Conservation (phyloP, 2,888 invertebrate genomes). For the Melanostoma scalare region DNA sequence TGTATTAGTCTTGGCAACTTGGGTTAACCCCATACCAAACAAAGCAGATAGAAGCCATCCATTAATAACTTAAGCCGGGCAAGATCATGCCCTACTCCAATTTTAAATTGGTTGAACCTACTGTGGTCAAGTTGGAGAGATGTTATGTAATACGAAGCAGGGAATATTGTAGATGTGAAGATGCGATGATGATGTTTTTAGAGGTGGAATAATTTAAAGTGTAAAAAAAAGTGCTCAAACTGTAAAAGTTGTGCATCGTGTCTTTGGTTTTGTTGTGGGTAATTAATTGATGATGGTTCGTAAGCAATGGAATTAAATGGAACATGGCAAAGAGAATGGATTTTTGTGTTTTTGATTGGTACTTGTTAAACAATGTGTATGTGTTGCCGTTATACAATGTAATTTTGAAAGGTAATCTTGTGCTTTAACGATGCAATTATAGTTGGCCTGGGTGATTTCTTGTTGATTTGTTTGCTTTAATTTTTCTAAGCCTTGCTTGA, state of each 20-base stretch:
- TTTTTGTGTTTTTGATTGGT: conserved; percentile 19
- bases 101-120: too few relatives aligned
- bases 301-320: not conserved
- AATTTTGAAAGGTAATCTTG: conserved; percentile 3
- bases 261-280: not conserved
- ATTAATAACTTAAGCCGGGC: not conserved
- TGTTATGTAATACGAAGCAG: conserved; percentile 25
- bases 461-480: too few relatives aligned
- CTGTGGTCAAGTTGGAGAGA: conserved; percentile 14
- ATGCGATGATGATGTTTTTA: conserved; percentile 13
- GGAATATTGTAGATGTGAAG: conserved; percentile 4
- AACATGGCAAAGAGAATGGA: conserved; percentile 9
- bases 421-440: not conserved
- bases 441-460: too few relatives aligned
- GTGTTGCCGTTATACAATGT: not conserved
- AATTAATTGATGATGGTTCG: not conserved
- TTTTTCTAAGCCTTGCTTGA: too few relatives aligned
- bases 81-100: too few relatives aligned
- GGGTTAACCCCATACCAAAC: not conserved
- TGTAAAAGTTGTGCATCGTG: conserved; percentile 7
- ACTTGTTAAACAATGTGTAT: not conserved
- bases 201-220: not conserved
- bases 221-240: conserved; percentile 18
- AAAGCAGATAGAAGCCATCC: conserved; percentile 5
- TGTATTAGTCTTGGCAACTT: not conserved